Evolutionary conservation across 2,113 vertebrate species (phyloP).

Genomic region (Coturnix japonica): DNA sequence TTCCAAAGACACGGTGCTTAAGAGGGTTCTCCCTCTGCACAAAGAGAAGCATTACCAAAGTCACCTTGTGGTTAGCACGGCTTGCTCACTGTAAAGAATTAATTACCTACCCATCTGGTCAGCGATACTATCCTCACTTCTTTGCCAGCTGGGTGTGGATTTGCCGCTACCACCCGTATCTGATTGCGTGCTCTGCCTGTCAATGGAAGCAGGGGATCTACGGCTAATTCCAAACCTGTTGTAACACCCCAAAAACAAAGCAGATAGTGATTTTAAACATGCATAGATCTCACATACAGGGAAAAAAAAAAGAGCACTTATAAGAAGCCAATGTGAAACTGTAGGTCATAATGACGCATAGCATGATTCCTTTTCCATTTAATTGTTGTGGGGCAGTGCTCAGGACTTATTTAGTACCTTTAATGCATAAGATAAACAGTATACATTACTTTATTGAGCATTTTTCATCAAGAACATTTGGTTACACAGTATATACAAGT

Average conservation of each 20-base stretch:
- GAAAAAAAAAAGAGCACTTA: neutral
- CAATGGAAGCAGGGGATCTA: constrained; percentile 87
- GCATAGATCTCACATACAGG: neutral
- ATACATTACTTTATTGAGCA: neutral
- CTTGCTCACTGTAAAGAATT: neutral
- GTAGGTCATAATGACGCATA: neutral
- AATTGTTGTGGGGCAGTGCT: neutral
- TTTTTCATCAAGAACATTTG: neutral
- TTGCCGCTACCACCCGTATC: constrained; percentile 84
- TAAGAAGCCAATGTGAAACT: neutral
- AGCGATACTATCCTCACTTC: constrained; percentile 81
- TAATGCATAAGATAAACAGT: neutral
- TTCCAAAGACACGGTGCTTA: neutral
- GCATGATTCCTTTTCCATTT: neutral
- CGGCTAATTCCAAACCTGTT: constrained; percentile 91
- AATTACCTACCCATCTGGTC: constrained; percentile 82
- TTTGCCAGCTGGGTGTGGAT: constrained; percentile 87
- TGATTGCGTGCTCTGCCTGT: constrained; percentile 82
- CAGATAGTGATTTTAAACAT: neutral
- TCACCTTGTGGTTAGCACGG: neutral
- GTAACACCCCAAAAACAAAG: constrained; percentile 55
- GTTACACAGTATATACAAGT: neutral
- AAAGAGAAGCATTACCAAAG: neutral
- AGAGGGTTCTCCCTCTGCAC: neutral
- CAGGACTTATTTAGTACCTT: neutral